A percentile compares a stretch with the other conserved stretches of the same genome.
These are phyloP conservation scores for Heptranchias perlo DNA, from an alignment of 2,113 vertebrate species.

Conservation along the genomic window DNA sequence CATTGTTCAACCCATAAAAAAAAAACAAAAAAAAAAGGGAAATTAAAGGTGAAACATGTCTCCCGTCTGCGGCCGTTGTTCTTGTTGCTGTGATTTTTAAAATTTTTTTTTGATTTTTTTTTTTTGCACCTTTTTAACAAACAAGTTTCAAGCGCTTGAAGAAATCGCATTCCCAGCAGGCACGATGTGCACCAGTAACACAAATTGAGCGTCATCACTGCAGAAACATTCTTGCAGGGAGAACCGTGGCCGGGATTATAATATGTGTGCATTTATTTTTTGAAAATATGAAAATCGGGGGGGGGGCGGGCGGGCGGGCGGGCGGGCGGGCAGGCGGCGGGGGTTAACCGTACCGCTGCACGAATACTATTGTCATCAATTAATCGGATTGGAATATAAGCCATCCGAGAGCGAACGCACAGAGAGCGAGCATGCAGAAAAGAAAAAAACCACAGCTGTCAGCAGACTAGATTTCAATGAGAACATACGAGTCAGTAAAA, in stretches of 20 bases:
- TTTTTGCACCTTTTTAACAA: no score
- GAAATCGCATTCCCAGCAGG: constrained; percentile 29
- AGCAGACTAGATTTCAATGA: background rate
- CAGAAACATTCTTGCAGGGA: background rate
- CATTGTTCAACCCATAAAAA: constrained; percentile 73
- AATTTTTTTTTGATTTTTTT: no score
- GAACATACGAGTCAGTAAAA: background rate
- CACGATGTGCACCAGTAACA: background rate
- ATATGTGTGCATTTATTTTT: background rate
- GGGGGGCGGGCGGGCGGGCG: background rate
- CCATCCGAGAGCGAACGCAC: no score
- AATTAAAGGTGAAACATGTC: constrained; percentile 72
- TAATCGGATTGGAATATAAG: background rate
- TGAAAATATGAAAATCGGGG: no score
- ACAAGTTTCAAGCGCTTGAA: no score
- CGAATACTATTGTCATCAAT: background rate
- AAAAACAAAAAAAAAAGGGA: constrained; percentile 60
- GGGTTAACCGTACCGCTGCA: background rate
- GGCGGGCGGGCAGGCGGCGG: no score
- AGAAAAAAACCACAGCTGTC: background rate
- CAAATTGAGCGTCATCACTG: constrained; percentile 9
- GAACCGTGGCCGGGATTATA: no score
- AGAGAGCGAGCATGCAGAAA: constrained; percentile 14
- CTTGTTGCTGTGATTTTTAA: no score
- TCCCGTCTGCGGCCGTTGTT: constrained; percentile 39